Conservation (phyloP, 1,140 invertebrate genomes). For the Trachymyrmex septentrionalis region DNA sequence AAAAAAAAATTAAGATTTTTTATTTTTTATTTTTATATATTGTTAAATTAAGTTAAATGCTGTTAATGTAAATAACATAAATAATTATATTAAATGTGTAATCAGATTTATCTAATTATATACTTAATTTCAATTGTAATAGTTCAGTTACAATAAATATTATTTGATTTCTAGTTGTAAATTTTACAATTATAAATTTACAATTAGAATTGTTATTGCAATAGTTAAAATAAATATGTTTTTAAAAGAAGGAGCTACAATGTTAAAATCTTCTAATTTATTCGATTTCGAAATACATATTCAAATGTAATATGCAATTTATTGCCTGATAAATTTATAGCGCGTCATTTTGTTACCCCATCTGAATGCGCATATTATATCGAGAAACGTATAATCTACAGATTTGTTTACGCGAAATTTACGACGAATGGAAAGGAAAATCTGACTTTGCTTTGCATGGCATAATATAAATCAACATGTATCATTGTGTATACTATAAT, state of each 20-base stretch:
- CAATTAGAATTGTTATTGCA: neutral
- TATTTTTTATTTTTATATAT: conserved; percentile 1
- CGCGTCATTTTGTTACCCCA: neutral
- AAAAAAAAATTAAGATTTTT: neutral
- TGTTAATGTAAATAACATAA: neutral
- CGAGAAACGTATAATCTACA: conserved; percentile 43
- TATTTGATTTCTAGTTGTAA: neutral
- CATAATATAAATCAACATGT: conserved; percentile 46
- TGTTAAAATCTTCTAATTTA: neutral
- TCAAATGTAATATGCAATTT: conserved; percentile 33
- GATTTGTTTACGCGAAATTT: conserved; percentile 53
- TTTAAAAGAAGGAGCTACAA: neutral
- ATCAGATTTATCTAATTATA: neutral
- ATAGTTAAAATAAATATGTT: neutral
- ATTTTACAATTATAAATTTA: neutral
- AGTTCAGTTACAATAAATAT: neutral
- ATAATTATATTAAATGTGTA: neutral
- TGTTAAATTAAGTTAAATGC: neutral
- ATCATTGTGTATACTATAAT: neutral
- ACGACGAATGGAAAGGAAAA: conserved; percentile 43
- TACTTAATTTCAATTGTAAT: neutral
- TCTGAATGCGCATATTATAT: conserved; percentile 37
- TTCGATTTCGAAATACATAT: conserved; percentile 26
- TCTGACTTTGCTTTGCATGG: conserved; percentile 38
- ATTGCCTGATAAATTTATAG: conserved; percentile 37